Evolutionary conservation across 2,888 invertebrate genomes (phyloP), one percentile per base, ranked within the genome.

Genomic region (Aleiodes alternator): DNA sequence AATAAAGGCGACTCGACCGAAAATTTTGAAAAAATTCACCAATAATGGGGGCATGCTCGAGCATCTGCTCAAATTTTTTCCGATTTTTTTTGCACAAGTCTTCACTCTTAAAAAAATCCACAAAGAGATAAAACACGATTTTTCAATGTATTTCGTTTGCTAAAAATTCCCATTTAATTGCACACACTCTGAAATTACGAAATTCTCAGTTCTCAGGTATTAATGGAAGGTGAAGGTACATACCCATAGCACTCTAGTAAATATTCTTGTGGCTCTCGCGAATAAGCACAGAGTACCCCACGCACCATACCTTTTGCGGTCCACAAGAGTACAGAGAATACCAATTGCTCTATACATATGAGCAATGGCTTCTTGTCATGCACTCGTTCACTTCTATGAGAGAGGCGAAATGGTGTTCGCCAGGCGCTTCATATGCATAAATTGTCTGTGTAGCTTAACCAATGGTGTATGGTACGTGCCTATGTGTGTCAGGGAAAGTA

Each of bases 401-500:
- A 43, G 34, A 23, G 23, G 38, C 38, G 0, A 38, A 38, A 38
- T 8, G 4, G 51, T 51, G 23, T 70, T 51, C 31, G 31, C 31
- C 3, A 34, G 7, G 43, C 11, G 43, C 3, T 43, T 43, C 16
- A 72, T 55, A 31, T 53, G 50, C 69, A 66, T 66, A 55, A n/a
- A 59, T 23, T 16, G 59, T 14, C n/a, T 43, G 9, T 71, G 50
- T 12, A 61, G 53, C 59, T 31, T 61, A 68, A 66, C 43, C 43
- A 43, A 43, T 43, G 11, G 43, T 43, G 9, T 9, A 55, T 64
- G 72, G 38, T 48, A 31, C 34, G 72, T 74, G 43, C 48, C 59
- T 71, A 80, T 82, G 77, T 83, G 78, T 83, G 84, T 80, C 84
- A 83, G 84, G 80, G 83, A 84, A 83, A 83, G 83, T 83, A 83